Conservation (phyloP, 2,113 vertebrate genomes). For the Chauna torquata region DNA sequence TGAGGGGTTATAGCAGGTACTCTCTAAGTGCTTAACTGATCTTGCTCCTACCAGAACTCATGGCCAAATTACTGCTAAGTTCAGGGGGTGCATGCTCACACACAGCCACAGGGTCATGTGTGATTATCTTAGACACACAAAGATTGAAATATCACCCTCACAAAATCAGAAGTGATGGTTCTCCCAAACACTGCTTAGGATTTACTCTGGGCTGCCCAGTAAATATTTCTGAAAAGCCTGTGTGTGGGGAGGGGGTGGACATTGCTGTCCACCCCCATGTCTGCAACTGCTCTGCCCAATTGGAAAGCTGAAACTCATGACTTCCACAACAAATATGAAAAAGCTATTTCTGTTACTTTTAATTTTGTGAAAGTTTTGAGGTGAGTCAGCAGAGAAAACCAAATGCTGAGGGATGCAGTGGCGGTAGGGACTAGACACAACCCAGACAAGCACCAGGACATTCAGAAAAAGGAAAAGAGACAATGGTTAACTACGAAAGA, state of each 20-base stretch:
- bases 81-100: neutral
- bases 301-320: neutral
- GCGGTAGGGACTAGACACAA: neutral
- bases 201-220: neutral
- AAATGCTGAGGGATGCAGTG: neutral
- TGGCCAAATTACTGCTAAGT: neutral
- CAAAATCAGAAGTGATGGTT: neutral
- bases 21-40: neutral
- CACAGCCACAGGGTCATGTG: neutral
- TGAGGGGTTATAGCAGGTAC: neutral
- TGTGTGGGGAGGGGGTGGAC: fast-evolving
- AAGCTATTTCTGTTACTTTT: neutral
- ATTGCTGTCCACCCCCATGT: neutral
- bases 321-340: neutral
- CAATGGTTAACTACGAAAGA: neutral
- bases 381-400: neutral
- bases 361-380: neutral
- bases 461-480: neutral
- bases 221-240: neutral
- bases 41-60: neutral
- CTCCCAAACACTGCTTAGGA: neutral
- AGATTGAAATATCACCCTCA: neutral
- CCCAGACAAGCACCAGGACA: neutral
- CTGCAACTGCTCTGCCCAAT: neutral
- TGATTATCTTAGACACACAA: neutral